phyloP scores from a whole-genome alignment of 92 coral and sea anemone genomes.

The Parazoanthus darwini region DNA sequence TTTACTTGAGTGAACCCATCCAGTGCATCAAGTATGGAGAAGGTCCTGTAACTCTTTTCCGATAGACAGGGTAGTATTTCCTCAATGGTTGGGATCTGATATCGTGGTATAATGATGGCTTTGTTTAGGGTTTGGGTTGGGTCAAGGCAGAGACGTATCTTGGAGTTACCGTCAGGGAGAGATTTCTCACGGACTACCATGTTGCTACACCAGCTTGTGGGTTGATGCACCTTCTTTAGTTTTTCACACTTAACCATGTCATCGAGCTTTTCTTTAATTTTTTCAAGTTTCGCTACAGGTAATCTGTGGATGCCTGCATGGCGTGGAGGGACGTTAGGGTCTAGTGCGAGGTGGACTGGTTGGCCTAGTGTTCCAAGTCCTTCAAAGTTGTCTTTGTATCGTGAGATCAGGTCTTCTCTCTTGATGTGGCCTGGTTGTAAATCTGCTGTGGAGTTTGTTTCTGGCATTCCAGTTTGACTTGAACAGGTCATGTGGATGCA shows the following conservation, averaged over 20 bases:
- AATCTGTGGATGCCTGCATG: conserved; percentile 51
- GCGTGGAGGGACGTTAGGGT: conserved; percentile 39
- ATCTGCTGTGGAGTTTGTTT: conserved; percentile 24
- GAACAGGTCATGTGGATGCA: conserved; percentile 36
- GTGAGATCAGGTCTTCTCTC: conserved; percentile 37
- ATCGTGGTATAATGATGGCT: conserved; percentile 48
- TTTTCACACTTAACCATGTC: conserved; percentile 51
- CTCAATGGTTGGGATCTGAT: conserved; percentile 43
- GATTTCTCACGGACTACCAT: conserved; percentile 48
- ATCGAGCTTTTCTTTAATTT: conserved; percentile 48
- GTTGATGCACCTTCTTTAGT: conserved; percentile 43
- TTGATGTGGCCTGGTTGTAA: conserved; percentile 39
- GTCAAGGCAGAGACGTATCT: conserved; percentile 44
- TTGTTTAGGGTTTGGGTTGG: conserved; percentile 51
- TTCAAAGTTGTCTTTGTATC: conserved; percentile 50
- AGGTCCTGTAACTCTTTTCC: conserved; percentile 36
- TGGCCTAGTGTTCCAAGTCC: conserved; percentile 47
- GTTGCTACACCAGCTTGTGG: conserved; percentile 50
- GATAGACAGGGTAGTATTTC: conserved; percentile 42
- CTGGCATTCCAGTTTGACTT: conserved; percentile 17
- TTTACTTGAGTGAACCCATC: conserved; percentile 54
- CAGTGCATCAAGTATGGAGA: conserved; percentile 53
- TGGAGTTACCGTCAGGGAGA: conserved; percentile 41
- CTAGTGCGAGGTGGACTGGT: conserved; percentile 42
- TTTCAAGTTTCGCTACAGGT: conserved; percentile 36